Evolutionary conservation across 23 tunicate species (phyloP).

Genomic region (Trididemnum clinides): DNA sequence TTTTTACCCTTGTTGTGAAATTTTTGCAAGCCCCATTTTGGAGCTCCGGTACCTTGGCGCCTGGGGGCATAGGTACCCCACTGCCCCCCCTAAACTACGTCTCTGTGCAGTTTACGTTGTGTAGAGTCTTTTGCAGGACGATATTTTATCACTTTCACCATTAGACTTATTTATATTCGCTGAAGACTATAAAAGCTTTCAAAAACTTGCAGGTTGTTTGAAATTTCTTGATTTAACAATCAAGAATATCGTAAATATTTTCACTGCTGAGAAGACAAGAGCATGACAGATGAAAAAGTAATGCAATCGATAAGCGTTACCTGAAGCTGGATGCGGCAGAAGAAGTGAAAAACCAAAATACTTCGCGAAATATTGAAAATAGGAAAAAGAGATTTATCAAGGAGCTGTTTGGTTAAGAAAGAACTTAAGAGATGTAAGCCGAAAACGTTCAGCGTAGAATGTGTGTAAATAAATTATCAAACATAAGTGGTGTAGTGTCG

Average conservation of each 20-base stretch:
- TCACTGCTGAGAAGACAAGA: constrained; percentile 31
- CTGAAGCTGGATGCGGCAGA: background rate
- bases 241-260: constrained; percentile 25
- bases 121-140: constrained; percentile 14
- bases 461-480: no score
- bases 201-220: background rate
- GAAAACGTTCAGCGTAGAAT: no score
- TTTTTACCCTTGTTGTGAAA: no score
- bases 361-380: background rate
- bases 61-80: no score
- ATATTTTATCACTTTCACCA: constrained; percentile 10
- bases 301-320: background rate
- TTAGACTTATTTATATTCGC: constrained; percentile 30
- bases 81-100: no score
- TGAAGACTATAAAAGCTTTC: constrained; percentile 15
- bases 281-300: constrained; percentile 27
- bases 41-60: no score
- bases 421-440: no score
- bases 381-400: no score
- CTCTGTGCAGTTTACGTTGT: constrained; percentile 13
- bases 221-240: background rate
- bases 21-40: no score
- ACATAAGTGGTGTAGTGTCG: no score
- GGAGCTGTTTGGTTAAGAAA: no score
- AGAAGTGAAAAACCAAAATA: background rate